A percentile compares a stretch with the other conserved stretches of the same genome.
Conservation (phyloP, 1,140 invertebrate genomes). For the Hyphantria cunea region DNA sequence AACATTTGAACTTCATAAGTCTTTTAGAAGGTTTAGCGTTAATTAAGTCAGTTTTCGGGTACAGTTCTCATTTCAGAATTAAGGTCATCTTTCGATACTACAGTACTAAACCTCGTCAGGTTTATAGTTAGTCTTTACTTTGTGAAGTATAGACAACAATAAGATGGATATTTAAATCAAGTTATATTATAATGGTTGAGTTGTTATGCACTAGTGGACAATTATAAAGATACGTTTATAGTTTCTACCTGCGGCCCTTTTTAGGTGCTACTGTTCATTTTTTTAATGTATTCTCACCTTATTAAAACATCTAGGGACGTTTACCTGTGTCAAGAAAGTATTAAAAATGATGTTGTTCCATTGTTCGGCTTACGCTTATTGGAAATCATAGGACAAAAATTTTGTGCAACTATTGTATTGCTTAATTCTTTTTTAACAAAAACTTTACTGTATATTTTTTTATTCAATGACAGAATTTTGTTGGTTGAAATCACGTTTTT, state of each 20-base stretch:
- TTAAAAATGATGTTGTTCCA: conserved; percentile 14
- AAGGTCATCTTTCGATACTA: background rate
- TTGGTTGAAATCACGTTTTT: too few relatives aligned
- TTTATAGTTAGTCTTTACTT: conserved; percentile 4
- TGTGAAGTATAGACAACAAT: background rate
- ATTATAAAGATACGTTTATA: conserved; percentile 35
- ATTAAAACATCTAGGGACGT: conserved; percentile 17
- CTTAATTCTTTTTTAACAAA: background rate
- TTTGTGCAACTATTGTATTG: conserved; percentile 2
- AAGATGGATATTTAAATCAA: too few relatives aligned
- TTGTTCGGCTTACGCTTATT: conserved; percentile 18
- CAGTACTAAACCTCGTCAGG: background rate
- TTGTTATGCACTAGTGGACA: conserved; percentile 41
- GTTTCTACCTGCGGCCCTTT: conserved; percentile 41
- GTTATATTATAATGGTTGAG: too few relatives aligned
- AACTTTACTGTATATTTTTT: too few relatives aligned
- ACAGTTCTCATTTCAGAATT: background rate
- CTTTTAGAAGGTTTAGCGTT: background rate
- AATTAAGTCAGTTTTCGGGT: background rate
- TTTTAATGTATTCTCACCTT: conserved; percentile 16
- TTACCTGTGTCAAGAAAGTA: conserved; percentile 24
- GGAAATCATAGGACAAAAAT: background rate
- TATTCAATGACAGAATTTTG: too few relatives aligned
- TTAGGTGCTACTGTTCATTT: conserved; percentile 32
- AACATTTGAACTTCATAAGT: conserved; percentile 7